Base-by-base conservation (phyloP, 2,113 vertebrate species). In the Tyto alba region DNA sequence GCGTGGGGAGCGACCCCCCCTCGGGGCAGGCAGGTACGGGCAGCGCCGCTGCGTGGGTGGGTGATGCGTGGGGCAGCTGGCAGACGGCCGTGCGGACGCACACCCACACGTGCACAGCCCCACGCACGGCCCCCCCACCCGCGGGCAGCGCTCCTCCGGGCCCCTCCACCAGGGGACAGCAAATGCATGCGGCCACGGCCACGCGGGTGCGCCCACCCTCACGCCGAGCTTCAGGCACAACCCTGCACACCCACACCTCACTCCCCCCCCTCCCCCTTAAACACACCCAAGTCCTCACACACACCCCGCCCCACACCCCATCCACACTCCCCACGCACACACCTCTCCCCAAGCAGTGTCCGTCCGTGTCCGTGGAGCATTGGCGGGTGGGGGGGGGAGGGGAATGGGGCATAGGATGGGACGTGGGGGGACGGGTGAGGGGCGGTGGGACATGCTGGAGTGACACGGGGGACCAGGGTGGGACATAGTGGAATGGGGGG, bases 131-230 rank as follows among this genome's bases (percentile, higher is more conserved):
- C 20, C 23, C 20, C 8, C 15, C 25, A 23, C 48, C 16, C 30
- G 3, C 32, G 5, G 48, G 36, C 57, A 40, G 40, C 59, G 2
- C 30, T 5, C 63, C 12, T 1, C 55, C 16, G 60, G 38, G 20
- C 57, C 34, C 38, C 43, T 53, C 89, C 85, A 27, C 56, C 50
- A 81, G 85, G 74, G 89, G 89, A 92, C 93, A 89, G 63, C 85
- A 85, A 57, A 80, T 2, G 22, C 75, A 10, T 55, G 2, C 34
- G 36, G 53, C 13, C 68, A 15, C 55, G 36, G 47, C 19, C 75
- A 26, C 30, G n/a, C 38, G 55, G 79, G 36, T 13, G 8, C 38
- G 8, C 36, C 43, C 56, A 5, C 59, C 11, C 47, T n/a, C n/a
- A n/a, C n/a, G n/a, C n/a, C 16, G 30, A 43, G 40, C 32, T 57